Evolutionary conservation across 2,113 vertebrate genomes (phyloP), one percentile per base, ranked within the genome.

Genomic region (Arenaria interpres): DNA sequence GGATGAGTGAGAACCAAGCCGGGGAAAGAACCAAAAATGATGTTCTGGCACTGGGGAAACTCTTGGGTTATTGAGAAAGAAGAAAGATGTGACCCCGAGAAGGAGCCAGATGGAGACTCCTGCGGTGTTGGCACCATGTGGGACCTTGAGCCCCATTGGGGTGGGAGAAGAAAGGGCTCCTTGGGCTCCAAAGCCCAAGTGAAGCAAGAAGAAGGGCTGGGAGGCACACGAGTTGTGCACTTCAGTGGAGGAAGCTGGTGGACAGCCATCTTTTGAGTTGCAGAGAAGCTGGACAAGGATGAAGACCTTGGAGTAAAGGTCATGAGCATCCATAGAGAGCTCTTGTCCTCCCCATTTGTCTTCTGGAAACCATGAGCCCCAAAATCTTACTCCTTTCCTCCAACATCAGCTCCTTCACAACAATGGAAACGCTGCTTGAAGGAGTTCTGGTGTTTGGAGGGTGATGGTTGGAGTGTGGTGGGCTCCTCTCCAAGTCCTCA

Each of bases 181-280:
- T 28, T 7, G 53, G 71, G 8, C n/a, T 68, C 15, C 1, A 17
- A 30, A 53, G 45, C 13, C n/a, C 14, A 50, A 14, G 17, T 2
- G 43, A 32, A 50, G 33, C 0, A 4, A 66, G 68, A 22, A 30
- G 86, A 50, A 27, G 46, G 14, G 15, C 23, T 14, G 10, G 23
- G 37, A n/a, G 19, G 2, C 4, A 17, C 2, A 2, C 1, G 20
- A 50, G 54, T 5, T 39, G 62, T 14, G 45, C 43, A 5, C 2
- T 0, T 9, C 18, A 4, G 30, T 0, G 2, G 9, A 12, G 39
- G 48, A 46, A 32, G 85, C 16, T 20, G 17, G 53, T 27, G 25
- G 32, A 15, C 0, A 8, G 33, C 11, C 3, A 0, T 10, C 66
- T 71, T 41, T n/a, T 2, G 20, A 33, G 24, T 12, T 50, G 41